Evolutionary conservation across 92 coral and sea anemone species (phyloP), one percentile per base, ranked within the genome.

Genomic region (Porites lobata): DNA sequence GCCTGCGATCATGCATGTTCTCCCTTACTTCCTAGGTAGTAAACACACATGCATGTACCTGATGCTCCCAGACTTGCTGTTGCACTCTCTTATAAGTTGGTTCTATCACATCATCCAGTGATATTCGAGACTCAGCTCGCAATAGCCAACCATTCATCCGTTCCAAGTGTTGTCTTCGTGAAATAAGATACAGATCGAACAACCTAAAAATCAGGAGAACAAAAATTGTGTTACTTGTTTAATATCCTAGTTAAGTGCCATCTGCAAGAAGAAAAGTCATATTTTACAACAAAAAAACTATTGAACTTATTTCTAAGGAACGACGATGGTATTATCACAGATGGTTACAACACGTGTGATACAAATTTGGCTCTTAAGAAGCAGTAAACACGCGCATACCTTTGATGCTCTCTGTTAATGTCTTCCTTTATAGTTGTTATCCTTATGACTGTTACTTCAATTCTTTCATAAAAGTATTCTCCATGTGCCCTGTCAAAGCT

Each of bases 141-240:
- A 93, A 81, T 66, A 93, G 84, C 96, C 96, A 93, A 68, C 90
- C 96, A 72, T 88, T 85, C 77, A 93, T 88, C 26, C 96, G 73
- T 79, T 93, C 93, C 68, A 90, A 63, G 69, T 93, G 92, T 47
- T 93, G 96, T 19, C 83, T 90, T 50, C 90, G 86, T 50, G 90
- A 86, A 58, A 93, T 93, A 57, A 90, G 65, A 53, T 90, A 93
- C 4, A 93, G 78, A 72, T 90, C 90, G 86, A 79, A 87, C 80
- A 93, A 69, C 85, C 96, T 93, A 71, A 17, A 38, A 65, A n/a
- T 43, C 18, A 1, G 22, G 32, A 0, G 64, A 80, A 22, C 8
- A 13, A 1, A 15, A 19, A 11, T 8, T 38, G 15, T 29, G 32
- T 29, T 29, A 29, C 3, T 29, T 38, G 47, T 38, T 38, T 38